Conservation (phyloP, 2,797 vertebrate species). For the Oreonectes daqikongensis region DNA sequence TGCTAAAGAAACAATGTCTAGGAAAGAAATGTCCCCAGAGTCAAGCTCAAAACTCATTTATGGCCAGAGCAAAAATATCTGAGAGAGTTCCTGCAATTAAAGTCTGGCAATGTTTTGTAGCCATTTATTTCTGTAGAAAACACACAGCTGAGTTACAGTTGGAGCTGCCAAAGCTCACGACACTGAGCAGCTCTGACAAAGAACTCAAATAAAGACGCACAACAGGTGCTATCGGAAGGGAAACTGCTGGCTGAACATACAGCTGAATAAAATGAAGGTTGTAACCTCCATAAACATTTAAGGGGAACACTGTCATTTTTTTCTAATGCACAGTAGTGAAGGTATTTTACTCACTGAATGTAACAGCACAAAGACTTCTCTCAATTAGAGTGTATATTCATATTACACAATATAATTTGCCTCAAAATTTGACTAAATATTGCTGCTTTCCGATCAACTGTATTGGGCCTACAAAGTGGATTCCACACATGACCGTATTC, state of each 20-base stretch:
- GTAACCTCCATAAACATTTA: neutral
- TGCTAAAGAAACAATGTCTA: slow-evolving; percentile 14
- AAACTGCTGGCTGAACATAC: slow-evolving; percentile 4
- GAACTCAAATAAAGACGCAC: slow-evolving; percentile 28
- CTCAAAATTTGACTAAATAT: neutral
- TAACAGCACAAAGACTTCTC: neutral
- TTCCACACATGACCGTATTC: too few species aligned
- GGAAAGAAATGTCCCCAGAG: slow-evolving; percentile 17
- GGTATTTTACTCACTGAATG: neutral
- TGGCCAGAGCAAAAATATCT: slow-evolving; percentile 3
- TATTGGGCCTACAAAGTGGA: neutral
- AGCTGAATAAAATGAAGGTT: neutral
- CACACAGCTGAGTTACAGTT: slow-evolving; percentile 17
- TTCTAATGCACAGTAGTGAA: neutral
- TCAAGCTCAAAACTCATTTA: slow-evolving; percentile 12
- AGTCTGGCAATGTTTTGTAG: slow-evolving; percentile 23
- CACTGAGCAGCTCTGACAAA: neutral
- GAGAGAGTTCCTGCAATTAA: slow-evolving; percentile 30
- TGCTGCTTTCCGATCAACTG: neutral
- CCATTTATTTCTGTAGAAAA: slow-evolving; percentile 27
- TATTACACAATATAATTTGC: too few species aligned
- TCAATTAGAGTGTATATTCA: neutral
- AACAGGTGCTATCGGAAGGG: neutral
- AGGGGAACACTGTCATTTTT: neutral
- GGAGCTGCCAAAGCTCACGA: slow-evolving; percentile 6